Base-by-base conservation (phyloP, 30 jellyfish, hydroid and myxozoan species). In the Euphysa ruthae region DNA sequence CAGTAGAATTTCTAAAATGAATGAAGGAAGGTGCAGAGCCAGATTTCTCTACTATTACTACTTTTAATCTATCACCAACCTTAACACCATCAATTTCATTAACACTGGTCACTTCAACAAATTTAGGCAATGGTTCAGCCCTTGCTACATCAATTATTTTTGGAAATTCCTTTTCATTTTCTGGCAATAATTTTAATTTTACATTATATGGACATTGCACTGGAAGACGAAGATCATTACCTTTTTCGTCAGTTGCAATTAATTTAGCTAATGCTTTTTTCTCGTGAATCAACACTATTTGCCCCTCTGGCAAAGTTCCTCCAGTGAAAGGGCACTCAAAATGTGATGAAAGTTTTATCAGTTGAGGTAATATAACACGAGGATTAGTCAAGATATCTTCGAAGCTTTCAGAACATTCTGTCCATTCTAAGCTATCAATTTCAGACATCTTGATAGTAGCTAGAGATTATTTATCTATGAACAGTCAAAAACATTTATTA, bases 51-150 rank as follows among this genome's bases (percentile, higher is more conserved):
- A 79, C 73, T 28, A 85, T 33, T 52, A 85, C 78, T 1, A 78
- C 90, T 46, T 85, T 85, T 74, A 85, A 51, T 28, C 93, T 62
- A 51, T 85, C 96, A n/a, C 93, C 96, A 21, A 35, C 74, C 22
- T 7, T 2, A 6, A 49, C 69, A 10, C 62, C 6, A 26, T 55
- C 80, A 16, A 49, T n/a, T 18, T 35, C 82, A 22, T 32, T 8
- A 13, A 27, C 80, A 18, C 30, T 23, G 13, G 65, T 62, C 31
- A 85, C 81, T 54, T 85, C 88, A 16, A 85, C 96, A 55, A 44
- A 85, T 38, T 73, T 72, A 4, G 94, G 93, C 15, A 77, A 74
- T 23, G 84, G 94, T 20, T 62, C 61, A 16, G 88, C 79, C 1
- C 31, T 44, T 32, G 88, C 92, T 4, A 85, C 32, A 31, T 63